Base-by-base conservation (phyloP, 2,888 invertebrate species). In the Meta bourneti region DNA sequence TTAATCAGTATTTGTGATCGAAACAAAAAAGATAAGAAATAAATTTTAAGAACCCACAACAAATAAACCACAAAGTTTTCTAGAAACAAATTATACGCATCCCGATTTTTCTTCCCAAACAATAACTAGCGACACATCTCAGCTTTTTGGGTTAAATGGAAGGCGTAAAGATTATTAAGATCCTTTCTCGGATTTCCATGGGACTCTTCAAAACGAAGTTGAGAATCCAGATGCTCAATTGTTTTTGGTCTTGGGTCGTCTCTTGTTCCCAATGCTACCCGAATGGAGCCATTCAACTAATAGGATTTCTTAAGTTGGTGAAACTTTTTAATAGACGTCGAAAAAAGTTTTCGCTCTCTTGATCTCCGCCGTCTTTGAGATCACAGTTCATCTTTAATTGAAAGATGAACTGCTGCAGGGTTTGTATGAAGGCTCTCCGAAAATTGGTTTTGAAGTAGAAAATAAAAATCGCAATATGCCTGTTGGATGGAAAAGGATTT, bases 241-340 rank as follows among this genome's bases (percentile, higher is more conserved):
- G 13, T 20, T 79, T 61, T 16, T 16, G n/a, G n/a, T n/a, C n/a
- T n/a, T n/a, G n/a, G n/a, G n/a, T 79, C 61, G 20, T 9, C 19
- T 52, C 7, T 72, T 19, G 9, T 19, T 19, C 20, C 19, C 72
- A 6, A 20, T 51, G 34, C 51, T 77, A 51, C n/a, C 9, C 7
- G 16, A 8, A 75, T 20, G 74, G 11, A 13, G 19, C 61, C 34
- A 61, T 61, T 61, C 20, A 11, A 6, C 79, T 61, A 79, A 79
- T 13, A 61, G 79, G 79, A 79, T 34, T 69, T 79, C 61, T 7
- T 20, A 79, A 79, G 7, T 61, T 16, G 79, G 5, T 16, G 20
- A 79, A 48, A 61, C 20, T 79, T 34, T 79, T 34, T 61, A 61
- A 79, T 61, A 79, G 19, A 61, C 13, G 19, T 79, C 61, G 13